These are phyloP conservation scores for Rotaria macrura DNA, from an alignment of 2,888 invertebrate genomes.

Conservation along the genomic window DNA sequence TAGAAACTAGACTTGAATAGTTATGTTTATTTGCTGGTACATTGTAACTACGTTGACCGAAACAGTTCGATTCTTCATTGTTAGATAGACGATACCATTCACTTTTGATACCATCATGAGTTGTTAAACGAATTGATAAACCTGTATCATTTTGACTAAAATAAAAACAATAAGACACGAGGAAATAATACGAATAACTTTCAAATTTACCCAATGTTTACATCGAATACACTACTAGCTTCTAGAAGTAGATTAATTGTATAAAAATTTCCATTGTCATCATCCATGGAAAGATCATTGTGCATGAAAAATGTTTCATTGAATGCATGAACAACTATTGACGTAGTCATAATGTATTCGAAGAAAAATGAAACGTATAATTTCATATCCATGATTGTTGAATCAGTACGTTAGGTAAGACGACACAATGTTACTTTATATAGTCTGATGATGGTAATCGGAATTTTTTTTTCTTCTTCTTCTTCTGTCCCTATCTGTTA, in stretches of 20 bases:
- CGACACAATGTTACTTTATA: not conserved
- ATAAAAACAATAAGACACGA: not conserved
- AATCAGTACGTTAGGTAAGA: not conserved
- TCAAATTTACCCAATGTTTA: not conserved
- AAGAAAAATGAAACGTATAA: not conserved
- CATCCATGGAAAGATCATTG: not conserved
- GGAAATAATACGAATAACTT: not conserved
- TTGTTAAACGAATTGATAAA: no score
- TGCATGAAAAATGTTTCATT: not conserved
- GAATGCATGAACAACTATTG: not conserved
- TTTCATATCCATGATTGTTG: not conserved
- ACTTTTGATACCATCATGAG: no score
- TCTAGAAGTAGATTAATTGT: not conserved
- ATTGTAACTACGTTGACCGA: not conserved
- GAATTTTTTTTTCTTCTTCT: no score
- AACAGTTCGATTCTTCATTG: not conserved
- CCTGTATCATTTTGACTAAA: no score
- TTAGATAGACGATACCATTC: no score
- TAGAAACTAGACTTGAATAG: not conserved
- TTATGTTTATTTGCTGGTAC: not conserved
- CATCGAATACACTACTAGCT: not conserved
- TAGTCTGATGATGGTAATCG: not conserved
- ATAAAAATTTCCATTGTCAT: not conserved
- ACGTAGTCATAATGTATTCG: not conserved
- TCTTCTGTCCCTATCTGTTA: not conserved